These are phyloP conservation scores for Athalia circularis DNA, from an alignment of 2,888 invertebrate species.

Conservation along the genomic window DNA sequence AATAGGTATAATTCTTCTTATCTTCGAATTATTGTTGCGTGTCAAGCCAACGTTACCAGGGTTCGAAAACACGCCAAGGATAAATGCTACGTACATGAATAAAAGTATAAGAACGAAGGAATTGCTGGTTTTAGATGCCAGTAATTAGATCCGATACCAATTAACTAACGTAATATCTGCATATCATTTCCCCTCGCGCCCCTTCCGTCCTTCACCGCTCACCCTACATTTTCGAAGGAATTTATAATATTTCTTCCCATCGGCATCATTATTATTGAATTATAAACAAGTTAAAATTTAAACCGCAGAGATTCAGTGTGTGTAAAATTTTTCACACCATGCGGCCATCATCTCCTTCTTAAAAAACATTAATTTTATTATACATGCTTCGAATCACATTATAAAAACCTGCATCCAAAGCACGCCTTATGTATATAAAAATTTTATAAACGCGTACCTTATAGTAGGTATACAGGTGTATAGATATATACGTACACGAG, in stretches of 20 bases:
- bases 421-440: no score
- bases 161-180: constrained; percentile 1
- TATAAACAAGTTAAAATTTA: no score
- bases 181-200: background rate
- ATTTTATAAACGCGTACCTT: no score
- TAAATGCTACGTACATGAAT: background rate
- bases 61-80: constrained; percentile 36
- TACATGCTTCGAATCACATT: no score
- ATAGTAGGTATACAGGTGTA: background rate
- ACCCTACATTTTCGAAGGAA: background rate
- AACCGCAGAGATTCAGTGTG: no score
- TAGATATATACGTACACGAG: background rate
- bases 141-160: constrained; percentile 42
- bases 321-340: background rate
- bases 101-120: constrained; percentile 22
- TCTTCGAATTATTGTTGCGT: constrained; percentile 9
- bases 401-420: no score
- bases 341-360: background rate
- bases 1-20: background rate
- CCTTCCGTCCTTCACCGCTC: background rate
- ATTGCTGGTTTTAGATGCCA: constrained; percentile 38
- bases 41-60: constrained; percentile 23
- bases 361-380: no score
- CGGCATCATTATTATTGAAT: background rate
- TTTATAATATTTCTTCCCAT: background rate